Evolutionary conservation across 2,888 invertebrate species (phyloP).

Genomic region (Mesorhabditis sp.): DNA sequence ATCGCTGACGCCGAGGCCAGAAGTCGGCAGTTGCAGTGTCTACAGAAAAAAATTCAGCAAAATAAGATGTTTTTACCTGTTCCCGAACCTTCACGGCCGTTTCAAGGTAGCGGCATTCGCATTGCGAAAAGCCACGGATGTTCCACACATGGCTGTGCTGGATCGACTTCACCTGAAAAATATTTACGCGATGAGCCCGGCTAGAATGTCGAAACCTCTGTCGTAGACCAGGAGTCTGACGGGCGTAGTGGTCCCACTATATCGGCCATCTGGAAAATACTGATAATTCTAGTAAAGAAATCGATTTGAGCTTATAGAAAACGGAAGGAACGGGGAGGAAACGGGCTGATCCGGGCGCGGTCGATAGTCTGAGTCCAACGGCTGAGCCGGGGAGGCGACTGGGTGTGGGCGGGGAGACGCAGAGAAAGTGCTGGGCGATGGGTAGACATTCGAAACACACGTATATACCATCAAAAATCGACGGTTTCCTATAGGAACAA

Average conservation of each 20-base stretch:
- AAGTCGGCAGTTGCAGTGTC: neutral
- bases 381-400: no score
- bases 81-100: slow-evolving; percentile 51
- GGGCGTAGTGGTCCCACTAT: slow-evolving; percentile 22
- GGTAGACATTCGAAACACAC: no score
- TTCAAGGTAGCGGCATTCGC: slow-evolving; percentile 56
- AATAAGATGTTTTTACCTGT: neutral
- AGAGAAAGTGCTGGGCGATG: neutral
- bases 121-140: slow-evolving; percentile 53
- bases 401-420: neutral
- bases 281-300: neutral
- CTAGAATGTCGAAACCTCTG: slow-evolving; percentile 38
- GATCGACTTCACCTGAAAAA: slow-evolving; percentile 23
- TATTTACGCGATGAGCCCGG: neutral
- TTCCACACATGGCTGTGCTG: slow-evolving; percentile 55
- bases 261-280: slow-evolving; percentile 22
- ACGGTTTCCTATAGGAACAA: no score
- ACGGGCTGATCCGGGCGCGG: no score
- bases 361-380: no score
- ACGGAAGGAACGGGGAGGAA: no score
- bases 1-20: neutral
- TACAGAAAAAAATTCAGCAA: neutral
- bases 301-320: no score
- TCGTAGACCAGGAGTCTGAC: slow-evolving; percentile 44
- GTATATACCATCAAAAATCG: no score